Conservation (phyloP, 2,888 invertebrate species). For the Pantelozetes paolii region DNA sequence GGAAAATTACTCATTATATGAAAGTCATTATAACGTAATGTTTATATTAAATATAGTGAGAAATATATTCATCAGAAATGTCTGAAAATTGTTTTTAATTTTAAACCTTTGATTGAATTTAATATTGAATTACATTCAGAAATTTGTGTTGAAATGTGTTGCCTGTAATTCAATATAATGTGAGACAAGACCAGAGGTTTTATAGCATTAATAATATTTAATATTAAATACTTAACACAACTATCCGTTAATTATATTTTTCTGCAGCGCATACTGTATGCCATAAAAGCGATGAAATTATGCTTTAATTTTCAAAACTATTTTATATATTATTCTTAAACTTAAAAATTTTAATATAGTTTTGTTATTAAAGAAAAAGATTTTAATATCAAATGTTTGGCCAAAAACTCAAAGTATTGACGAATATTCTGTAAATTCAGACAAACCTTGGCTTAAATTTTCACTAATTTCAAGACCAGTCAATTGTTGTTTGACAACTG, state of each 20-base stretch:
- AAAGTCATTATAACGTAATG: too few relatives aligned
- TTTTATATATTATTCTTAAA: neutral
- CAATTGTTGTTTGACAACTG: conserved; percentile 29
- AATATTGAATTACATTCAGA: conserved; percentile 3
- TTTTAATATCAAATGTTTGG: neutral
- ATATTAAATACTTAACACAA: neutral
- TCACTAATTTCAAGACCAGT: conserved; percentile 44
- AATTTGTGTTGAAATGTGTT: conserved; percentile 4
- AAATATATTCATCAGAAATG: too few relatives aligned
- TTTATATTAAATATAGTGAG: too few relatives aligned
- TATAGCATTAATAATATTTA: too few relatives aligned
- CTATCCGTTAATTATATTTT: conserved; percentile 24
- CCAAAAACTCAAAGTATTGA: too few relatives aligned
- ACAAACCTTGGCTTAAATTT: conserved; percentile 45
- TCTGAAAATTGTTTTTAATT: too few relatives aligned
- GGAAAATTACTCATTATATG: too few relatives aligned
- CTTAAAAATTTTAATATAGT: neutral
- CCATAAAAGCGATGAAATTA: conserved; percentile 16
- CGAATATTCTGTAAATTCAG: too few relatives aligned
- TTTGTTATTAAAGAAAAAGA: too few relatives aligned
- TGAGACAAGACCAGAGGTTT: neutral
- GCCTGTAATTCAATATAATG: conserved; percentile 20
- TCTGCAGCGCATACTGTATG: conserved; percentile 19
- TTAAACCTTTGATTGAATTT: conserved; percentile 26
- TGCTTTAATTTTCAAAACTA: neutral